Conservation (phyloP, 2,888 invertebrate genomes). For the Nephrocerus scutellatus region DNA sequence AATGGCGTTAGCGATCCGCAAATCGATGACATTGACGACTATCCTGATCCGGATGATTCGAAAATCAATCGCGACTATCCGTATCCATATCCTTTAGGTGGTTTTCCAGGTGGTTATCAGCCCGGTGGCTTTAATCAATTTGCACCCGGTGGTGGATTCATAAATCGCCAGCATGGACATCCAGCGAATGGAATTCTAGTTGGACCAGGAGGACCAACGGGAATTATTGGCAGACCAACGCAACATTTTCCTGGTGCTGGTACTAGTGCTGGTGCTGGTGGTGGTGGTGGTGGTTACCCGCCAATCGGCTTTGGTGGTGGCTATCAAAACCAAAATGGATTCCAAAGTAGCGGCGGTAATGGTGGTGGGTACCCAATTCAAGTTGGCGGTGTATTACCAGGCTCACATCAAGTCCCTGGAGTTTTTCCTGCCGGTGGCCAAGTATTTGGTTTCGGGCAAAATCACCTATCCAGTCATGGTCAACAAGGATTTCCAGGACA, state of each 20-base stretch:
- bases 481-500: constrained; percentile 17
- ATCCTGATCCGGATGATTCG: constrained; percentile 42
- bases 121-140: constrained; percentile 11
- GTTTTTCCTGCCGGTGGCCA: too few species aligned
- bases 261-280: constrained; percentile 3
- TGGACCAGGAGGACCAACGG: constrained; percentile 53
- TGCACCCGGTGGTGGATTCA: constrained; percentile 1
- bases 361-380: constrained; percentile 12
- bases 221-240: constrained; percentile 31
- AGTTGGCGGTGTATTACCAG: constrained; percentile 16
- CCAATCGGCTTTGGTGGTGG: constrained; percentile 23
- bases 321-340: constrained; percentile 26
- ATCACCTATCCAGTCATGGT: too few species aligned
- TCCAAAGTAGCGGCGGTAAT: constrained; percentile 20
- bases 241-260: constrained; percentile 21
- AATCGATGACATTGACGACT: constrained; percentile 43
- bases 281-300: constrained; percentile 25
- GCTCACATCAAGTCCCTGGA: constrained; percentile 11
- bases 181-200: constrained; percentile 39
- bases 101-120: constrained; percentile 15
- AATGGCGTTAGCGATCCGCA: constrained; percentile 34
- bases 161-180: constrained; percentile 10
- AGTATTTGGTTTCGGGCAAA: too few species aligned
- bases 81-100: constrained; percentile 18
- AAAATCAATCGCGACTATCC: constrained; percentile 38